Base-by-base conservation (phyloP, 2,797 vertebrate genomes). In the Melanotaenia pygmaea region DNA sequence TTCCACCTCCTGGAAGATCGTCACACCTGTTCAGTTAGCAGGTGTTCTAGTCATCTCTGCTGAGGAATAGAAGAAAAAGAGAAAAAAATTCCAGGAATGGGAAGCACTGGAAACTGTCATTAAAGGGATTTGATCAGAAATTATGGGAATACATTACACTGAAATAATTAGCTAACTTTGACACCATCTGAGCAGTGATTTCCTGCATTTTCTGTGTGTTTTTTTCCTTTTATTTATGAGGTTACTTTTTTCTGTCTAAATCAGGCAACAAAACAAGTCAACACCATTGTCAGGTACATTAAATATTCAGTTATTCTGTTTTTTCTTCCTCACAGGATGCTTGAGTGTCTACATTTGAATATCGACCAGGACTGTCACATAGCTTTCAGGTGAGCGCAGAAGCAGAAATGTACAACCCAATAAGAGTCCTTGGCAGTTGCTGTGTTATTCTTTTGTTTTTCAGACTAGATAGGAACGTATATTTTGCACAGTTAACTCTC, bases 241-340 rank as follows among this genome's bases (percentile, higher is more conserved):
- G 30, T 72, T 76, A 79, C 50, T 64, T 58, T 6, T 65, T 64
- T 68, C 73, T 64, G 18, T 88, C 84, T 84, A 69, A 76, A 78
- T 72, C 67, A 76, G 74, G 82, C 78, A 90, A 89, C 88, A 91
- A 91, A 93, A 92, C 89, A 90, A 90, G 88, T 92, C 92, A 90
- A 90, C 84, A 77, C 66, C 67, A 72, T 77, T 90, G 90, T 90
- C 86, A 88, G 88, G 71, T 88, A 64, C 91, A 92, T 93, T 93
- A 93, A 58, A 72, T 92, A 93, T 93, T 93, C 92, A 93, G 91
- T 93, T 93, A 93, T 93, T 93, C 91, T 72, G 85, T 91, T 88
- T 90, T 77, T 77, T 86, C 82, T 66, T 62, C 63, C 80, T 85
- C 47, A 5, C 81, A 83, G 86, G 79, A 90, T 91, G 90, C 89